phyloP scores from a whole-genome alignment of 2,113 vertebrate genomes.

The Cyanocitta stelleri region DNA sequence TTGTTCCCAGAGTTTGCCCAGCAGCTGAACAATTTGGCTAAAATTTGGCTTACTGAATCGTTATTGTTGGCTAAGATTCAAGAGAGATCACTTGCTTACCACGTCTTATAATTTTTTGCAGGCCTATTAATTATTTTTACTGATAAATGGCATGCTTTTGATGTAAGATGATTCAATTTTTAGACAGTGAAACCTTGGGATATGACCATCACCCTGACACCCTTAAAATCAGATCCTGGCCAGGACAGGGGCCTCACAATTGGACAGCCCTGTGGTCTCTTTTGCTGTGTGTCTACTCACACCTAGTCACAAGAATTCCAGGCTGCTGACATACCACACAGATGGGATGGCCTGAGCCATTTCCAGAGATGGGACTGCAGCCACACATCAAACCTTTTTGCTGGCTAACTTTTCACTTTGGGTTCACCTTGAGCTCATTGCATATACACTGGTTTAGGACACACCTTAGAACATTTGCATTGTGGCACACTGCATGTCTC shows the following conservation, averaged over 20 bases:
- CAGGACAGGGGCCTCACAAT: rapidly evolving
- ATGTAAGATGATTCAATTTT: not conserved
- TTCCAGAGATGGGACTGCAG: not conserved
- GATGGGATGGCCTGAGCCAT: not conserved
- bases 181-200: not conserved
- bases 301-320: not conserved
- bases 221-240: not conserved
- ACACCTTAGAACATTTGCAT: not conserved
- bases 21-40: not conserved
- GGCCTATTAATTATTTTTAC: not conserved
- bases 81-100: not conserved
- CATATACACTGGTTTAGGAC: rapidly evolving
- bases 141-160: rapidly evolving
- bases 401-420: not conserved
- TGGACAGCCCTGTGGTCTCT: not conserved
- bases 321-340: rapidly evolving
- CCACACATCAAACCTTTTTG: rapidly evolving
- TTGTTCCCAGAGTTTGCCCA: not conserved
- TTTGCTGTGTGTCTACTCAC: not conserved
- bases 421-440: rapidly evolving
- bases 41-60: not conserved
- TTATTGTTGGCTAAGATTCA: not conserved
- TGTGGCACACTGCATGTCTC: not conserved
- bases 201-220: not conserved
- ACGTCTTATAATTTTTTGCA: rapidly evolving